phyloP scores from a whole-genome alignment of 2,888 invertebrate genomes.

The Xestia rhomboidea region DNA sequence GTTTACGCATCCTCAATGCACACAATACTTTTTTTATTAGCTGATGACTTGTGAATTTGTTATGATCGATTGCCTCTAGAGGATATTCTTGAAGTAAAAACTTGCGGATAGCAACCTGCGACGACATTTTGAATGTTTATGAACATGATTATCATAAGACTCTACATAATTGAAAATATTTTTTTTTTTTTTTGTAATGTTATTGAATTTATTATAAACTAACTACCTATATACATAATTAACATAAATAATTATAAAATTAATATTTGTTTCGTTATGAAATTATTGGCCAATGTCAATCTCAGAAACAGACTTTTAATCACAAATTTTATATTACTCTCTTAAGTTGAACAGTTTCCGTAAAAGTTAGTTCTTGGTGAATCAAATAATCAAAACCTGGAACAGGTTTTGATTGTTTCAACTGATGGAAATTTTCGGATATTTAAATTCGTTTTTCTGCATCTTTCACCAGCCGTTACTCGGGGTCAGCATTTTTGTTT shows the following conservation, averaged over 20 bases:
- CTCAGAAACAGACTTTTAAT: not conserved
- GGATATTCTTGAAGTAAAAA: conserved; percentile 74
- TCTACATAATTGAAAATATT: conserved; percentile 20
- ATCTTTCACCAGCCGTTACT: conserved; percentile 11
- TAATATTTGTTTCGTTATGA: not conserved
- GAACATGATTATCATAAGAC: conserved; percentile 67
- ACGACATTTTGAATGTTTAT: conserved; percentile 65
- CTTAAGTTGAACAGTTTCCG: not conserved
- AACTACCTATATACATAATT: too few relatives aligned
- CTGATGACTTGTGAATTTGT: conserved; percentile 91
- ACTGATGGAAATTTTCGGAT: not conserved
- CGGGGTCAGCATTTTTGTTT: conserved; percentile 37
- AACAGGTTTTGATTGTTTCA: too few relatives aligned
- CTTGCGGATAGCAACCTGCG: conserved; percentile 79
- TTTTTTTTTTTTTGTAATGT: too few relatives aligned
- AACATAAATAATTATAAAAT: too few relatives aligned
- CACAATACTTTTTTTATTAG: conserved; percentile 88
- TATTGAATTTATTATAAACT: too few relatives aligned
- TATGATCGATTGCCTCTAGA: conserved; percentile 86
- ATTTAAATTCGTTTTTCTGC: not conserved
- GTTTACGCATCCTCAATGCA: conserved; percentile 85
- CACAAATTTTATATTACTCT: not conserved
- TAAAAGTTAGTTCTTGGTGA: not conserved
- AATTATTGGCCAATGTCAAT: conserved; percentile 23
- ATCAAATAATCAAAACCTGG: not conserved